phyloP scores from a whole-genome alignment of 2,797 vertebrate species.

The Oreochromis mossambicus region DNA sequence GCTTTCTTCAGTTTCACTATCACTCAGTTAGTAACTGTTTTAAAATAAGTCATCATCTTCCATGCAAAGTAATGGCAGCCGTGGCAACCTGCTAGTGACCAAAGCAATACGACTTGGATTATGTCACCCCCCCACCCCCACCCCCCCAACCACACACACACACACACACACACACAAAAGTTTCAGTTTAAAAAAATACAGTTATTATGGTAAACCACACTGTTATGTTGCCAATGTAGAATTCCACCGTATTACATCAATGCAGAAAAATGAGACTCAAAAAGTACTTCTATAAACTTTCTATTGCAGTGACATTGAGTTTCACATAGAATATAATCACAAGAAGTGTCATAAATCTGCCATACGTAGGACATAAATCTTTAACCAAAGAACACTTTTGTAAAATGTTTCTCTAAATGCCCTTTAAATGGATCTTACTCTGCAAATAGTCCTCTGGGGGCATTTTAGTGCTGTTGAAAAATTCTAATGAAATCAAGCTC shows the following conservation, averaged over 20 bases:
- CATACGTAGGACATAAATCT: slow-evolving; percentile 10
- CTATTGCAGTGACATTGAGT: neutral
- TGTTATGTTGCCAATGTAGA: too few species aligned
- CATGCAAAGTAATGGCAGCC: neutral
- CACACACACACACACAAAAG: too few species aligned
- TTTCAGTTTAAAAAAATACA: too few species aligned
- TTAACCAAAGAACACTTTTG: slow-evolving; percentile 4
- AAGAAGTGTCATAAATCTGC: neutral
- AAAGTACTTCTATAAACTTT: neutral
- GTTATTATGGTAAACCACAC: too few species aligned
- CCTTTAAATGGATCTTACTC: slow-evolving; percentile 29
- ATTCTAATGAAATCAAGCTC: slow-evolving; percentile 44
- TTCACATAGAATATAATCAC: neutral
- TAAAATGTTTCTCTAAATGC: neutral
- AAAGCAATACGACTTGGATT: neutral
- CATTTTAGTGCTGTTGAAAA: slow-evolving; percentile 17
- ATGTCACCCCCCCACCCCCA: too few species aligned
- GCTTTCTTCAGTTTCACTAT: neutral
- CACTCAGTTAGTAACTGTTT: neutral
- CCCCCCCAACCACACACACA: too few species aligned
- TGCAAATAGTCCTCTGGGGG: slow-evolving; percentile 22
- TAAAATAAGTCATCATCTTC: neutral
- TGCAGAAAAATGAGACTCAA: neutral
- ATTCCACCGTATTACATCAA: too few species aligned
- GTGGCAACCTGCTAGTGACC: neutral